Evolutionary conservation across 1,140 invertebrate genomes (phyloP).

Genomic region (Drosophila willistoni): DNA sequence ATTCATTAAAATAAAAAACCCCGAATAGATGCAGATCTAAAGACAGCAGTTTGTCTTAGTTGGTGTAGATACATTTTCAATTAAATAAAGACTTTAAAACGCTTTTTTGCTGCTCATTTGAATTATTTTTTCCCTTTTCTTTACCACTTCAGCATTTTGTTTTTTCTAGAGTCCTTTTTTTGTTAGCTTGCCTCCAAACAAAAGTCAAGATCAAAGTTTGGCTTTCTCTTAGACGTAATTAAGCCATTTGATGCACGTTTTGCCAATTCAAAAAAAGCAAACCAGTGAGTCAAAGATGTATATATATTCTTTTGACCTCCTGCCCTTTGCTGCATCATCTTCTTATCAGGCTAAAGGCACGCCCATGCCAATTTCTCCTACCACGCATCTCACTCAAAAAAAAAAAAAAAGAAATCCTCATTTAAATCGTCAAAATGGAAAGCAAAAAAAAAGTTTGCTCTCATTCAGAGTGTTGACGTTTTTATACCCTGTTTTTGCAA

Average conservation of each 20-base stretch:
- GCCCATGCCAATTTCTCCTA: conserved; percentile 30
- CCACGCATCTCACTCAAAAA: conserved; percentile 20
- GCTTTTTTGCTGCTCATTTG: neutral
- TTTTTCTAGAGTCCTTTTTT: neutral
- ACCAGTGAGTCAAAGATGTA: neutral
- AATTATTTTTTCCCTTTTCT: neutral
- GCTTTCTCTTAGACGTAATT: conserved; percentile 61
- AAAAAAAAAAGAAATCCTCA: conserved; percentile 37
- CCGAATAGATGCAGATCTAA: conserved; percentile 10
- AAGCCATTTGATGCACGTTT: conserved; percentile 78
- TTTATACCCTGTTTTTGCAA: neutral
- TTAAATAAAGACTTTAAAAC: conserved; percentile 1
- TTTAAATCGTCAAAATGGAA: conserved; percentile 16
- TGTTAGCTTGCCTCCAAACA: neutral
- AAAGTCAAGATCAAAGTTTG: conserved; percentile 66
- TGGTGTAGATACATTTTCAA: neutral
- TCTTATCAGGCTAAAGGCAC: conserved; percentile 51
- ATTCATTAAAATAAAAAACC: conserved; percentile 14
- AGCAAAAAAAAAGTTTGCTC: neutral
- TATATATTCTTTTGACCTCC: conserved; percentile 36
- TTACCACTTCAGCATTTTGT: neutral
- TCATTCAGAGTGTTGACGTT: neutral
- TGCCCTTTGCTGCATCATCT: conserved; percentile 34
- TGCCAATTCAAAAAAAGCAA: conserved; percentile 59
- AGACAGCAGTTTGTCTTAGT: neutral